Evolutionary conservation across 2,113 vertebrate species (phyloP).

Genomic region (Gymnorhina tibicen): DNA sequence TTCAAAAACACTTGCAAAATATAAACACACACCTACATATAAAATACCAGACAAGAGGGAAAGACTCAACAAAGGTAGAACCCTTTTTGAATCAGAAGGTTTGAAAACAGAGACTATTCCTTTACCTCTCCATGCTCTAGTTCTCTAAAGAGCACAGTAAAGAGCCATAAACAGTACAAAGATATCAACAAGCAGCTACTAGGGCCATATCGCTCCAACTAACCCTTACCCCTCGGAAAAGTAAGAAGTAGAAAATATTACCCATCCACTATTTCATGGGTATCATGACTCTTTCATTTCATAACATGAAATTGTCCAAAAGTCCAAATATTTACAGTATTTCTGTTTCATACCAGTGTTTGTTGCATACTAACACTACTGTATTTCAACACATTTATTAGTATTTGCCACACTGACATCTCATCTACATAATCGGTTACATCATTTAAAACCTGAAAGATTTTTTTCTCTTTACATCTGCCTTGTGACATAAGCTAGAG

Average conservation of each 20-base stretch:
- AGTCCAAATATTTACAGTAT: background rate
- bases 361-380: background rate
- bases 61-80: background rate
- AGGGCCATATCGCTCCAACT: fast-evolving
- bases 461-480: background rate
- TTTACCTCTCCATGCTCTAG: background rate
- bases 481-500: background rate
- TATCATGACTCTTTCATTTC: background rate
- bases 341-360: background rate
- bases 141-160: background rate
- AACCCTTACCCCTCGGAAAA: background rate
- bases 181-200: background rate
- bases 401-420: background rate
- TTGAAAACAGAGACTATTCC: background rate
- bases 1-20: background rate
- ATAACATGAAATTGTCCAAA: background rate
- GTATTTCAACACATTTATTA: background rate
- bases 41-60: background rate
- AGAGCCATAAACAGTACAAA: background rate
- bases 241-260: background rate
- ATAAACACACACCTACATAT: background rate
- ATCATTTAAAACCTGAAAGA: background rate
- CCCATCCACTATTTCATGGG: background rate
- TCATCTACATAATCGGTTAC: background rate
- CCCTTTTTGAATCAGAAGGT: background rate